These are phyloP conservation scores for Tachina lurida DNA, from an alignment of 2,888 invertebrate species.

Conservation along the genomic window DNA sequence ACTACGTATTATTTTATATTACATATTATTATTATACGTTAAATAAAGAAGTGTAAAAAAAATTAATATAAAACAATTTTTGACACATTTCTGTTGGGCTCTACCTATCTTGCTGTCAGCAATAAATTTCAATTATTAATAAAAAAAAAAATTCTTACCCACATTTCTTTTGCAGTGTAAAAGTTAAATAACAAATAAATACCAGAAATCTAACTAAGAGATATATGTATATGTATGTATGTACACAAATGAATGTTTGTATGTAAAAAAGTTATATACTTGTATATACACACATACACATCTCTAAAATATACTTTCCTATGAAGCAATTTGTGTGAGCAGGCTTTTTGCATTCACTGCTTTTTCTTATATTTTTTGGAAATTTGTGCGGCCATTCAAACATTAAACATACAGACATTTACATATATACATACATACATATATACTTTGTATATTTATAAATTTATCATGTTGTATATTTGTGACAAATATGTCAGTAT, in stretches of 20 bases:
- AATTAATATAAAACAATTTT: slow-evolving; percentile 35
- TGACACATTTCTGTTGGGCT: slow-evolving; percentile 48
- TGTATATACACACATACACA: neutral
- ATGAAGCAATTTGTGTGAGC: slow-evolving; percentile 23
- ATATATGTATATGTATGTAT: neutral
- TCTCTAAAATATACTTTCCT: no score
- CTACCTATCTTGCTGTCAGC: slow-evolving; percentile 60
- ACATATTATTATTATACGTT: neutral
- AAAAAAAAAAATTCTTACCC: slow-evolving; percentile 14
- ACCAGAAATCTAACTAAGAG: neutral
- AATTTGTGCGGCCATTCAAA: neutral
- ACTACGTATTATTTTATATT: neutral
- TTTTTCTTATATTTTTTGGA: neutral
- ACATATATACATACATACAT: no score
- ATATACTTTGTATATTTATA: neutral
- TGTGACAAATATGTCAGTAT: slow-evolving; percentile 73
- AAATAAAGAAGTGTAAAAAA: neutral
- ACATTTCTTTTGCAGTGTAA: slow-evolving; percentile 3
- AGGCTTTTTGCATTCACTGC: neutral
- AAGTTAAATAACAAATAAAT: neutral
- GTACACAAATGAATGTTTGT: neutral
- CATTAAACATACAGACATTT: neutral
- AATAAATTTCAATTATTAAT: slow-evolving; percentile 69
- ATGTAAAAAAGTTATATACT: neutral
- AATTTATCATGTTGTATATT: slow-evolving; percentile 59